Conservation (phyloP, 92 coral and sea anemone genomes). For the Actinostola sp. region DNA sequence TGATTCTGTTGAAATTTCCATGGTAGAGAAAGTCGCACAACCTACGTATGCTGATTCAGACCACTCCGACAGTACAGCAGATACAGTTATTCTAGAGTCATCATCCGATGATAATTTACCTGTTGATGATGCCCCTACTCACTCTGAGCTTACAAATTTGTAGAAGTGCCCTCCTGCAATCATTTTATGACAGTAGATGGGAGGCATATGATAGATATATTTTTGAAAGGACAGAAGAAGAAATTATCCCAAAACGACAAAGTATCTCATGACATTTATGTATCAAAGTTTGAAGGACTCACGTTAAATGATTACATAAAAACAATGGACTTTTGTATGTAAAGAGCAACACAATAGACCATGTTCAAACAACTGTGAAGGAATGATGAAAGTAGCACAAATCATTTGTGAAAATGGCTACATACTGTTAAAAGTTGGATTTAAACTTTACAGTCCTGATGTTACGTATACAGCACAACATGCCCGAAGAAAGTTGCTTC, state of each 20-base stretch:
- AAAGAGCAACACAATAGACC: slow-evolving; percentile 35
- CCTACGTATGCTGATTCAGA: neutral
- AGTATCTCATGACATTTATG: slow-evolving; percentile 26
- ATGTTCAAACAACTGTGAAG: slow-evolving; percentile 38
- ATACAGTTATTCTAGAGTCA: slow-evolving; percentile 4
- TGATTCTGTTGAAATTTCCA: neutral
- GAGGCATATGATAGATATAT: slow-evolving; percentile 1
- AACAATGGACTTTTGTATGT: slow-evolving; percentile 30
- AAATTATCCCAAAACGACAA: slow-evolving; percentile 26
- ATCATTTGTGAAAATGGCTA: slow-evolving; percentile 33
- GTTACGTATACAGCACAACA: slow-evolving; percentile 41
- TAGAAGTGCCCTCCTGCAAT: neutral
- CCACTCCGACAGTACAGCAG: slow-evolving; percentile 4
- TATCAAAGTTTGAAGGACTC: slow-evolving; percentile 54
- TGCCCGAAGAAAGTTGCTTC: slow-evolving; percentile 51
- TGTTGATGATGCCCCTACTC: neutral
- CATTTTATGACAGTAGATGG: neutral
- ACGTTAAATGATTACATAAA: slow-evolving; percentile 41
- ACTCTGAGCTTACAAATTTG: slow-evolving; percentile 5
- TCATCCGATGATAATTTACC: neutral
- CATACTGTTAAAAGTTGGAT: slow-evolving; percentile 53
- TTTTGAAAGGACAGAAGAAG: slow-evolving; percentile 23
- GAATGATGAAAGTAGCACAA: slow-evolving; percentile 48
- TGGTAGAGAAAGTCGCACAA: slow-evolving; percentile 1
- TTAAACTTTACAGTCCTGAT: slow-evolving; percentile 40